Percentiles rank a stretch among this genome's conserved stretches.
These are phyloP conservation scores for Carposina sasakii DNA, from an alignment of 1,140 invertebrate genomes.

Conservation along the genomic window DNA sequence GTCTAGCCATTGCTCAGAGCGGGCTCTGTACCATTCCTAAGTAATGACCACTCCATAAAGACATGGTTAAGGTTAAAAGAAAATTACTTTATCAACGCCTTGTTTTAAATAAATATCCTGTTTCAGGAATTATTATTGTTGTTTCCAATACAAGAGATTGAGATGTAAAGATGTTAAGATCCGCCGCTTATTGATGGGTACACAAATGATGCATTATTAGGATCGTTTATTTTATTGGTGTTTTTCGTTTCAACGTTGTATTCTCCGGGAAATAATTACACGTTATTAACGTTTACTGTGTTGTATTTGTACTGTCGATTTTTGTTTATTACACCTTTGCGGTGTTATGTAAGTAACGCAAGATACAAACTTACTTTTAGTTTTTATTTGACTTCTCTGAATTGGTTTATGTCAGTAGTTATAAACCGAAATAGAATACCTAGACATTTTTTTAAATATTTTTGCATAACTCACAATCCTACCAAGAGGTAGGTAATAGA, in stretches of 20 bases:
- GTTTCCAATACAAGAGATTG: slow-evolving; percentile 68
- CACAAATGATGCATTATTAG: slow-evolving; percentile 63
- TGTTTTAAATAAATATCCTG: slow-evolving; percentile 72
- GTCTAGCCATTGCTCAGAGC: slow-evolving; percentile 71
- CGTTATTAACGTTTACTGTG: not conserved
- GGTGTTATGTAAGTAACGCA: too few species aligned
- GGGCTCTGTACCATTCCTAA: slow-evolving; percentile 71
- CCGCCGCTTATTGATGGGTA: slow-evolving; percentile 66
- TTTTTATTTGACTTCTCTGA: too few species aligned
- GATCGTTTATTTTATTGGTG: slow-evolving; percentile 47
- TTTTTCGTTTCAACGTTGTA: not conserved
- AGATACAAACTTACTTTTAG: too few species aligned
- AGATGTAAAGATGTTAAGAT: slow-evolving; percentile 69
- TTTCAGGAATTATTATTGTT: slow-evolving; percentile 72
- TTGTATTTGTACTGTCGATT: too few species aligned
- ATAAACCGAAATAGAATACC: too few species aligned
- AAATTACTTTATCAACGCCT: slow-evolving; percentile 73
- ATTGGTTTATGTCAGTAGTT: too few species aligned
- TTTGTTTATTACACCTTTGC: too few species aligned
- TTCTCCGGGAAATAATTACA: not conserved
- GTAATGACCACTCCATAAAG: slow-evolving; percentile 72
- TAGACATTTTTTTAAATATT: too few species aligned
- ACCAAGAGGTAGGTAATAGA: too few species aligned
- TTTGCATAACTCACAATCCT: too few species aligned
- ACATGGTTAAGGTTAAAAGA: slow-evolving; percentile 73